Evolutionary conservation across 1,140 invertebrate genomes (phyloP).

Genomic region (Drosophila repleta): DNA sequence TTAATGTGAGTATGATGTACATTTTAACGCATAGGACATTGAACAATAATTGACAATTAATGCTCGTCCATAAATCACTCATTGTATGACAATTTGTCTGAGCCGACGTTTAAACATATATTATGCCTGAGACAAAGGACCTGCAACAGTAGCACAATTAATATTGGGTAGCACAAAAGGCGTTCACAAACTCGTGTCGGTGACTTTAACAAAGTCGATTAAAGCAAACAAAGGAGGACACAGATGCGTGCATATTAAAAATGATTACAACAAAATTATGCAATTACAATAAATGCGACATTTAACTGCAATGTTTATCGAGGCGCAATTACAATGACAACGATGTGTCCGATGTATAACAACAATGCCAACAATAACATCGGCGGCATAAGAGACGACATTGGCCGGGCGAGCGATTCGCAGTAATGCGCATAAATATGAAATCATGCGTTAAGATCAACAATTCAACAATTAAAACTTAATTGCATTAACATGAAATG

Average conservation of each 20-base stretch:
- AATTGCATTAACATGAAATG: slow-evolving; percentile 83
- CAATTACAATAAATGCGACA: slow-evolving; percentile 81
- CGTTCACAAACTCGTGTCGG: slow-evolving; percentile 38
- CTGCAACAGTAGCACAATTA: slow-evolving; percentile 49
- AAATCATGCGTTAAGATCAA: slow-evolving; percentile 83
- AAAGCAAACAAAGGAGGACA: slow-evolving; percentile 40
- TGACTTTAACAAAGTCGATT: slow-evolving; percentile 56
- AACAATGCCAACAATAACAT: slow-evolving; percentile 1
- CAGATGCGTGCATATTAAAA: slow-evolving; percentile 55
- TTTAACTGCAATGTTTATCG: slow-evolving; percentile 80
- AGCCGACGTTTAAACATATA: neutral
- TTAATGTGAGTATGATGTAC: neutral
- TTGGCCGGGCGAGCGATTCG: slow-evolving; percentile 54
- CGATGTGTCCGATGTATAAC: slow-evolving; percentile 24
- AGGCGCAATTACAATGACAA: slow-evolving; percentile 75
- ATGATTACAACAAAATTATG: slow-evolving; percentile 62
- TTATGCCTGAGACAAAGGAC: slow-evolving; percentile 18
- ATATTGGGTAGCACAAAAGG: slow-evolving; percentile 43
- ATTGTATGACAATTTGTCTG: slow-evolving; percentile 32
- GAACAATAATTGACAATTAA: slow-evolving; percentile 26
- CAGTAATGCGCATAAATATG: slow-evolving; percentile 82
- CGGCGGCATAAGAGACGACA: slow-evolving; percentile 46
- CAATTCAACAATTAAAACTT: slow-evolving; percentile 83
- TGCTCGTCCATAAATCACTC: slow-evolving; percentile 27
- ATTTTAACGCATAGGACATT: slow-evolving; percentile 1